Evolutionary conservation across 2,888 invertebrate species (phyloP).

Genomic region (Tyria jacobaeae): DNA sequence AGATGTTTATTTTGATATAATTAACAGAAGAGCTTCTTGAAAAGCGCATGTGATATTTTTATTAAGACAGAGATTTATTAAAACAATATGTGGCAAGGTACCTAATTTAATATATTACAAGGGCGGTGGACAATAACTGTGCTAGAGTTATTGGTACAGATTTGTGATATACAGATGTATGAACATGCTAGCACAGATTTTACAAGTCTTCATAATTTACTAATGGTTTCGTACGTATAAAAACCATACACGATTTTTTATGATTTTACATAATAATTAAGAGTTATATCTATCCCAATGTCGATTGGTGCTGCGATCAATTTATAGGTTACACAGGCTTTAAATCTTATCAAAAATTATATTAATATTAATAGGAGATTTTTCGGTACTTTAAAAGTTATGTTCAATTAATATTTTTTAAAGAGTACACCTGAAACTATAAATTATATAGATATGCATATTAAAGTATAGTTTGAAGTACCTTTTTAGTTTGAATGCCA

Average conservation of each 20-base stretch:
- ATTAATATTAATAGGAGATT: too few relatives aligned
- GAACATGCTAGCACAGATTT: conserved; percentile 21
- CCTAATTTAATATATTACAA: conserved; percentile 52
- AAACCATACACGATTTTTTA: too few relatives aligned
- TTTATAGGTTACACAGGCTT: too few relatives aligned
- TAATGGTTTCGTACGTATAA: too few relatives aligned
- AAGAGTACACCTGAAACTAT: too few relatives aligned
- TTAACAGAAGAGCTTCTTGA: conserved; percentile 52
- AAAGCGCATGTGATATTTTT: conserved; percentile 31
- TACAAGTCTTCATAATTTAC: not conserved
- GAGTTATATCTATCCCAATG: too few relatives aligned
- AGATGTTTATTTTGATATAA: conserved; percentile 57
- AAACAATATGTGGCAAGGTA: conserved; percentile 28
- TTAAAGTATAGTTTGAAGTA: too few relatives aligned
- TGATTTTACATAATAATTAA: too few relatives aligned
- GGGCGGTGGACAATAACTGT: conserved; percentile 51
- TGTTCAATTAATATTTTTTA: too few relatives aligned
- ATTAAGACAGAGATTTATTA: conserved; percentile 44
- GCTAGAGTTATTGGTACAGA: conserved; percentile 53
- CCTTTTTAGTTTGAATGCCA: conserved; percentile 1
- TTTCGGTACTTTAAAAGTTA: too few relatives aligned
- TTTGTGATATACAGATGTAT: conserved; percentile 26
- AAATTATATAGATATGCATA: not conserved
- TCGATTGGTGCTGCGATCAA: too few relatives aligned
- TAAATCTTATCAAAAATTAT: too few relatives aligned